These are phyloP conservation scores for Conopomorpha cramerella DNA, from an alignment of 1,140 invertebrate genomes.

Conservation along the genomic window DNA sequence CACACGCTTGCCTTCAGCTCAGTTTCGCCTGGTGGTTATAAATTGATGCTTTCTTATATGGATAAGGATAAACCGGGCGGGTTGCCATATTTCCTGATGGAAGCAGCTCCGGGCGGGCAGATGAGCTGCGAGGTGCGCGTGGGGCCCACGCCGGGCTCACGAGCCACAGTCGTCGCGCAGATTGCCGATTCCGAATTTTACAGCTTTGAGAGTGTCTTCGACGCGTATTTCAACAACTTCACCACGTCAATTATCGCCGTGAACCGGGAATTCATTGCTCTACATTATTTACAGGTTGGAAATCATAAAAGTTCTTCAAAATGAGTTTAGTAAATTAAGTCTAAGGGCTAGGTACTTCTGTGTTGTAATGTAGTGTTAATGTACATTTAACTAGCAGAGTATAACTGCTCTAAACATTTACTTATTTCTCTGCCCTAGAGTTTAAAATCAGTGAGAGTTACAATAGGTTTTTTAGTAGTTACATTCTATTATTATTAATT, in stretches of 20 bases:
- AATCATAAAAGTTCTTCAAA: neutral
- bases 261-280: slow-evolving; percentile 42
- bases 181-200: slow-evolving; percentile 39
- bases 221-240: slow-evolving; percentile 33
- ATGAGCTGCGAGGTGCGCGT: slow-evolving; percentile 45
- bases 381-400: no score
- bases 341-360: neutral
- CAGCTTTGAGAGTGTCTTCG: slow-evolving; percentile 44
- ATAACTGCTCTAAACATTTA: no score
- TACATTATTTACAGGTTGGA: slow-evolving; percentile 40
- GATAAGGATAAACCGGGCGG: slow-evolving; percentile 23
- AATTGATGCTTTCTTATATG: slow-evolving; percentile 34
- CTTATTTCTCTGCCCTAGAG: neutral
- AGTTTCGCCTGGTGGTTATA: slow-evolving; percentile 45
- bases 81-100: slow-evolving; percentile 45
- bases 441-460: no score
- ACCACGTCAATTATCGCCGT: slow-evolving; percentile 43
- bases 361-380: no score
- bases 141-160: slow-evolving; percentile 24
- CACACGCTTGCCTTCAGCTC: slow-evolving; percentile 44
- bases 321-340: neutral
- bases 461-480: neutral
- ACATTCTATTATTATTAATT: no score
- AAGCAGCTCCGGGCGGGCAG: slow-evolving; percentile 45
- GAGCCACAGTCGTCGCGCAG: slow-evolving; percentile 37